These are phyloP conservation scores for Tychaedon coryphoeus DNA, from an alignment of 2,113 vertebrate genomes.

Conservation along the genomic window DNA sequence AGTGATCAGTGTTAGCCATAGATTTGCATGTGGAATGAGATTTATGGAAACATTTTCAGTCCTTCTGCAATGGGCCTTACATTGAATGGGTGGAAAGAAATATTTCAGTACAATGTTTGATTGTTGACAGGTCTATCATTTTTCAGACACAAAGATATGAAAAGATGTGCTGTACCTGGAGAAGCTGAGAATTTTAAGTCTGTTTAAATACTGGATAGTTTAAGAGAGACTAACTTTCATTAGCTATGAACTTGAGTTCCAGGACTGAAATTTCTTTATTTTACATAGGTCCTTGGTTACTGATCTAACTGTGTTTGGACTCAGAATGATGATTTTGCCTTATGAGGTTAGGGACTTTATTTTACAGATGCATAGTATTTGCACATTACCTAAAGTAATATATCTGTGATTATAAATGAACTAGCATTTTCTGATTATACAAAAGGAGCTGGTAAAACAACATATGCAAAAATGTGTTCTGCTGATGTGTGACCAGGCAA, in stretches of 20 bases:
- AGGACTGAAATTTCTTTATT: not conserved
- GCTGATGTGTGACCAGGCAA: not conserved
- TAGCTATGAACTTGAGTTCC: not conserved
- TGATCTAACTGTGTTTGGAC: not conserved
- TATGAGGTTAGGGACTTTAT: not conserved
- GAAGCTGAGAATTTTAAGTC: not conserved
- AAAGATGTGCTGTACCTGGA: not conserved
- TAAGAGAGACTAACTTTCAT: not conserved
- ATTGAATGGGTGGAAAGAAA: not conserved
- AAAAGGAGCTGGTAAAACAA: not conserved
- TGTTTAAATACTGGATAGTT: not conserved
- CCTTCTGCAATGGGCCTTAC: not conserved
- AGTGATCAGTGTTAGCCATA: not conserved
- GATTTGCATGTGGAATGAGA: not conserved
- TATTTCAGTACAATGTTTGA: not conserved
- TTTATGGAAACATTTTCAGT: not conserved
- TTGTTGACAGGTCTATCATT: not conserved
- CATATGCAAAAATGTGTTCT: not conserved
- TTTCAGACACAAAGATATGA: not conserved
- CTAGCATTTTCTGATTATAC: not conserved
- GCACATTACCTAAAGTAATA: not conserved
- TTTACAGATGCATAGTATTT: not conserved
- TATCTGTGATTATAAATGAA: not conserved
- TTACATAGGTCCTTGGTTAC: not conserved
- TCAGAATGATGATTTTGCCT: not conserved